These are phyloP conservation scores for Glandiceps talaboti DNA, from an alignment of 53 echinoderm and acorn worm species.

Conservation along the genomic window DNA sequence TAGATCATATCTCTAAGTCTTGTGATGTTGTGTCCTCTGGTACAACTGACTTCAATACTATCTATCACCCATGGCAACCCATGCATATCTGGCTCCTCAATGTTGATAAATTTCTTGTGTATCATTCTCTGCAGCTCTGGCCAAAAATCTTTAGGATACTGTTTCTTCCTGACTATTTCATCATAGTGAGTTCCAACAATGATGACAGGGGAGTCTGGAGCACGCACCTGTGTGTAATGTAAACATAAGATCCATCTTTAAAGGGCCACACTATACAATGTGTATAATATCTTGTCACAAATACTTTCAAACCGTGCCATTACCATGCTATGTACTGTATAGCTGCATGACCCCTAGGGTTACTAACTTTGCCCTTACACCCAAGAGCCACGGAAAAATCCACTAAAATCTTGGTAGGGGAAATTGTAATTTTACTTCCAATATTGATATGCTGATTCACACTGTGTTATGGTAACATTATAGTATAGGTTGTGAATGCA, in stretches of 20 bases:
- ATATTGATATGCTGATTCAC: too few relatives aligned
- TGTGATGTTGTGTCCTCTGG: constrained; percentile 43
- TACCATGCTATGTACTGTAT: too few relatives aligned
- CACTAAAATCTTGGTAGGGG: too few relatives aligned
- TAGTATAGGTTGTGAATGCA: too few relatives aligned
- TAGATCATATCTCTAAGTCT: constrained; percentile 68
- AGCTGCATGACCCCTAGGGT: too few relatives aligned
- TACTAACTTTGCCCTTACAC: too few relatives aligned
- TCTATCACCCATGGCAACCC: constrained; percentile 71
- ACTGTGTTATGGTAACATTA: too few relatives aligned
- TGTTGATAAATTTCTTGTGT: constrained; percentile 64
- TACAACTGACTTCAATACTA: constrained; percentile 72
- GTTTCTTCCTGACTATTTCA: constrained; percentile 37
- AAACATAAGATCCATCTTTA: neutral
- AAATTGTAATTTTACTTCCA: too few relatives aligned
- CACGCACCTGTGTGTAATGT: constrained; percentile 47
- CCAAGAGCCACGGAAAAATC: too few relatives aligned
- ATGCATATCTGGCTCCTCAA: constrained; percentile 69
- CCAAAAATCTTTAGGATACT: constrained; percentile 71
- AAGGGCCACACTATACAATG: too few relatives aligned
- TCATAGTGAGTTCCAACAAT: constrained; percentile 91
- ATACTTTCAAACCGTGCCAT: too few relatives aligned
- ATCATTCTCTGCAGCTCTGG: constrained; percentile 69
- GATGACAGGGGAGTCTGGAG: constrained; percentile 91
- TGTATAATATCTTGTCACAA: too few relatives aligned